A percentile compares a stretch with the other conserved stretches of the same genome.
Conservation (phyloP, 2,888 invertebrate genomes). For the Andrena chrysosceles region DNA sequence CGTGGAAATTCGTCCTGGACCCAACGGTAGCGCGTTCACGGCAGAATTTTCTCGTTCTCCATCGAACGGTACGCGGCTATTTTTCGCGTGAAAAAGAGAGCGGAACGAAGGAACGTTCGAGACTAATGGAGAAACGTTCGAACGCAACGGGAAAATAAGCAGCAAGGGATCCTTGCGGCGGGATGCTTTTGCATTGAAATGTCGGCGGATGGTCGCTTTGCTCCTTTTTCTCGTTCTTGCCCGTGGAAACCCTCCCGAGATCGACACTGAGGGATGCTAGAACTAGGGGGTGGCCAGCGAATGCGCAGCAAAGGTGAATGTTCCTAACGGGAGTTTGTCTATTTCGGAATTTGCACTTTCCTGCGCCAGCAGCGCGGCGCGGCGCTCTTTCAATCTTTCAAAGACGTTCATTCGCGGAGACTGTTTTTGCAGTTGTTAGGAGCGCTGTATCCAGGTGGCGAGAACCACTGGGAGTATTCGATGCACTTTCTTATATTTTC, state of each 20-base stretch:
- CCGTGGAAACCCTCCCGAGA: slow-evolving; percentile 51
- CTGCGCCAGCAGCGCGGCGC: background rate
- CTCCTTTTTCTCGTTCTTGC: slow-evolving; percentile 34
- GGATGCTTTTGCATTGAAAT: slow-evolving; percentile 73
- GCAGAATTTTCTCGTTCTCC: slow-evolving; percentile 40
- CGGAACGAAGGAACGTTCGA: slow-evolving; percentile 63
- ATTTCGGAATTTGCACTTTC: slow-evolving; percentile 34
- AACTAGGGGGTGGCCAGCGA: slow-evolving; percentile 6
- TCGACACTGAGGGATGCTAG: slow-evolving; percentile 65
- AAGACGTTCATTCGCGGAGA: slow-evolving; percentile 3
- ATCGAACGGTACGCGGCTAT: slow-evolving; percentile 45
- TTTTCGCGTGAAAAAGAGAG: slow-evolving; percentile 45
- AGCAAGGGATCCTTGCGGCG: slow-evolving; percentile 66
- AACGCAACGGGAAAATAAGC: slow-evolving; percentile 70
- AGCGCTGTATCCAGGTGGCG: background rate
- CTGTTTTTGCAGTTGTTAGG: background rate
- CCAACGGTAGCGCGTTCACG: background rate
- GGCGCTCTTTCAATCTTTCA: background rate
- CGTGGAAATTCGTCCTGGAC: slow-evolving; percentile 9
- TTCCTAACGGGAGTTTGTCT: slow-evolving; percentile 17
- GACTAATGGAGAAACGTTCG: slow-evolving; percentile 73
- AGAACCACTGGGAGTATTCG: background rate
- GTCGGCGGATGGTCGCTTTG: slow-evolving; percentile 48
- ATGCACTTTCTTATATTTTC: no score
- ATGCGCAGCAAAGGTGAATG: slow-evolving; percentile 23